Base-by-base conservation (phyloP, 30 jellyfish, hydroid and myxozoan species). In the Hydra vulgaris region DNA sequence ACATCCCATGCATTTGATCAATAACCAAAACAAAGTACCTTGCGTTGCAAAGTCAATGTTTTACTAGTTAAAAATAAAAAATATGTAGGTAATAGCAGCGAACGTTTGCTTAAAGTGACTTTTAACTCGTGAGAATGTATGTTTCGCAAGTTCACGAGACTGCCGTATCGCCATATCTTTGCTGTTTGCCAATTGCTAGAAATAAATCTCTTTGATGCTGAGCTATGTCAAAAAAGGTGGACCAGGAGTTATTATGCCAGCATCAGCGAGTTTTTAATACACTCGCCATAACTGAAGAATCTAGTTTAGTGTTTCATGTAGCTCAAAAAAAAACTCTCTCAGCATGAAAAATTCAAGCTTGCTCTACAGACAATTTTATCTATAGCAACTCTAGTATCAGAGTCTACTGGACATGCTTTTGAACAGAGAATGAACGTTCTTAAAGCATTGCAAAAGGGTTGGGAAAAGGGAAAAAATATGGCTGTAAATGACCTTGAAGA, bases 151-250 rank as follows among this genome's bases (percentile, higher is more conserved):
- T 18, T 81, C 24, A 76, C 26, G 84, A 25, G 26, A 1, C 79
- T 76, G 21, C 84, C 84, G 4, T 76, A 81, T 53, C 25, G 17
- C 24, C 84, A 76, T 25, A 53, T 76, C 8, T 76, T 76, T 53
- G 79, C 79, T 18, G 21, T 25, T 25, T 15, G 80, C 54, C 54
- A 23, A 7, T 25, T n/a, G 15, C 23, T 18, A 18, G 24, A 26
- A 53, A 25, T 53, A 22, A 25, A 76, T 24, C 68, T 74, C 67
- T 85, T 26, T 80, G 90, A 80, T 21, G 86, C 53, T 72, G 23
- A 70, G 25, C 76, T 80, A 18, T 88, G 89, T 80, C 67, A 75
- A 15, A 26, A 55, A 52, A 74, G 95, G 15, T 85, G 95, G 95
- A 70, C 93, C 12, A 18, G 66, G 23, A 61, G 73, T 21, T 85